These are phyloP conservation scores for Perca schrenkii DNA, from an alignment of 2,113 vertebrate species.

Conservation along the genomic window DNA sequence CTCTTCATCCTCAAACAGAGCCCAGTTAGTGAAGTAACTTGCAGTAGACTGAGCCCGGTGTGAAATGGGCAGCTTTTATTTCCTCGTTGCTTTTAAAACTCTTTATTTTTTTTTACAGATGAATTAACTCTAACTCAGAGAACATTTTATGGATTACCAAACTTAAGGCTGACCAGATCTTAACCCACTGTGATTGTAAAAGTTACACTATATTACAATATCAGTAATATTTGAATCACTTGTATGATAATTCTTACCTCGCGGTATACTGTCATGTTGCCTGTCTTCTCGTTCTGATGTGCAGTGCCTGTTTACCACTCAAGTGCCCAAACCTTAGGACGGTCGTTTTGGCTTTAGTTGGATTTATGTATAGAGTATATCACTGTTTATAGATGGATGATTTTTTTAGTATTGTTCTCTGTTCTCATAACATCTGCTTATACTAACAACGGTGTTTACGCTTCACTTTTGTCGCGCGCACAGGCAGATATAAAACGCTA, in stretches of 20 bases:
- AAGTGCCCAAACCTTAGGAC: constrained; percentile 74
- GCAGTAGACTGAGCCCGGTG: constrained; percentile 18
- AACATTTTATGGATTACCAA: constrained; percentile 8
- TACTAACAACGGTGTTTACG: constrained; percentile 51
- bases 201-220: constrained; percentile 1
- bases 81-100: constrained; percentile 16
- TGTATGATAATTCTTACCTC: constrained; percentile 43
- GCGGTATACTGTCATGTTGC: constrained; percentile 23
- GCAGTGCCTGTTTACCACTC: constrained; percentile 77
- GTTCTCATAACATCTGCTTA: constrained; percentile 8
- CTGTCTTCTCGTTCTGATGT: constrained; percentile 54
- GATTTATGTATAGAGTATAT: constrained; percentile 46
- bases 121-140: constrained; percentile 4
- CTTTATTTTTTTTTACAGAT: neutral
- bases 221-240: constrained; percentile 25
- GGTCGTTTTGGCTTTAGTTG: constrained; percentile 51
- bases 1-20: neutral
- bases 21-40: constrained; percentile 2
- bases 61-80: constrained; percentile 16
- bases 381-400: constrained; percentile 26
- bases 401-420: constrained; percentile 32
- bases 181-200: constrained; percentile 42
- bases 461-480: constrained; percentile 22
- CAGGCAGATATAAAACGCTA: neutral
- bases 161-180: constrained; percentile 11